Evolutionary conservation across 1,140 invertebrate species (phyloP), one percentile per base, ranked within the genome.

Genomic region (Bombus pascuorum): DNA sequence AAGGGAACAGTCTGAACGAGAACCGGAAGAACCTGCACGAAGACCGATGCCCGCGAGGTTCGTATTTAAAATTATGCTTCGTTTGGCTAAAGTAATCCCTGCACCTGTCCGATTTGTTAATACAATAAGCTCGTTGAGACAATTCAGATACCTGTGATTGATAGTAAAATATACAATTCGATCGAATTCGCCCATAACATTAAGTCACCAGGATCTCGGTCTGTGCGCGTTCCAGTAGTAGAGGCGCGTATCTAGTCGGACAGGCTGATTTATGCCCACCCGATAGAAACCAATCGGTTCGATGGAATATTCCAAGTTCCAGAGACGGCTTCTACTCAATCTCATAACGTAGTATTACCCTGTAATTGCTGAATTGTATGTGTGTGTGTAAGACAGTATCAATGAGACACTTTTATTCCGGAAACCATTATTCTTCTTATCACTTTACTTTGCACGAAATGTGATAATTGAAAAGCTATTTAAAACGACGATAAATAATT

Each of bases 1-100:
- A 65, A 87, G 88, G 59, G 92, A 92, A 47, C 85, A 92, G 57
- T 86, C 91, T 0, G 94, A 95, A 89, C 87, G 93, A 65, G 94
- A 95, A 73, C 75, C 88, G 0, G 94, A 95, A 25, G 94, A 95
- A 59, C 79, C 91, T 8, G 79, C 90, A 13, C 91, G 94, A 83
- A 93, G 92, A 91, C 87, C 93, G 39, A 87, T 94, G 12, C 88
- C 94, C 53, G 84, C 90, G 1, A 94, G 94, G 94, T 95, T 87
- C 10, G 75, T 15, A 13, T 10, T 1, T 0, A 8, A 12, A 75
- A 34, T n/a, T n/a, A 42, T 18, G 15, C 22, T 22, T 53, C 47
- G 47, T 22, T 53, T 22, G 47, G 18, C 28, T 65, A 65, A 70
- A 70, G 8, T 22, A 37, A 53, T 53, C 18, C 47, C 18, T 8